Evolutionary conservation across 2,113 vertebrate genomes (phyloP), one percentile per base, ranked within the genome.

Genomic region (Oncorhynchus mykiss): DNA sequence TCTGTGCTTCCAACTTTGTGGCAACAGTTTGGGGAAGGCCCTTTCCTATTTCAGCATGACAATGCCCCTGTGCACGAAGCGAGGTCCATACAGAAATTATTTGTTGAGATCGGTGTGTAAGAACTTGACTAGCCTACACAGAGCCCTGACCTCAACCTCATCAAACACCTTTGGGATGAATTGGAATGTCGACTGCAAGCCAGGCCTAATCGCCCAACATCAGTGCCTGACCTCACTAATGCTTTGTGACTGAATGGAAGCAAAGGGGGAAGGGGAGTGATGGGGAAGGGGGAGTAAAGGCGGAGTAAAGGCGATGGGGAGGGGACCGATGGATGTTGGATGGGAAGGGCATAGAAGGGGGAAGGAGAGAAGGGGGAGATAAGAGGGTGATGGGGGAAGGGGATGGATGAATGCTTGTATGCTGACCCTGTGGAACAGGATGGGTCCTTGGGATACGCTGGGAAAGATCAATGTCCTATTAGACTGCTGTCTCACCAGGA

Each of bases 391-490:
- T 76, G 71, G 69, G 72, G 83, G 74, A 29, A 65, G 74, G 29
- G 80, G 66, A 45, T 45, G 64, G 81, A 29, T 78, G 79, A 54
- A 72, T 62, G 48, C 34, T 34, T 34, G 34, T 16, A 71, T 76
- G 51, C 67, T 74, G 48, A 82, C 67, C 67, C 73, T 73, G 72
- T 8, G 59, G 76, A 77, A 84, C 73, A 48, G 73, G 81, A 73
- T 78, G 73, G 74, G 51, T 81, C 75, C 80, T 84, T 81, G 80
- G 76, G 86, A 76, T 76, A 72, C 78, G 82, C 80, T 71, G 73
- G 62, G 49, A 80, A 54, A 54, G 82, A 91, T 93, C 88, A 85
- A 88, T 91, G 81, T 82, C 85, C 84, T 86, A 70, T 87, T 88
- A 81, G 84, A 71, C 78, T 67, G 18, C 77, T 84, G 82, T 87